Conservation (phyloP, 92 coral and sea anemone species). For the Phenganax stokvisi region DNA sequence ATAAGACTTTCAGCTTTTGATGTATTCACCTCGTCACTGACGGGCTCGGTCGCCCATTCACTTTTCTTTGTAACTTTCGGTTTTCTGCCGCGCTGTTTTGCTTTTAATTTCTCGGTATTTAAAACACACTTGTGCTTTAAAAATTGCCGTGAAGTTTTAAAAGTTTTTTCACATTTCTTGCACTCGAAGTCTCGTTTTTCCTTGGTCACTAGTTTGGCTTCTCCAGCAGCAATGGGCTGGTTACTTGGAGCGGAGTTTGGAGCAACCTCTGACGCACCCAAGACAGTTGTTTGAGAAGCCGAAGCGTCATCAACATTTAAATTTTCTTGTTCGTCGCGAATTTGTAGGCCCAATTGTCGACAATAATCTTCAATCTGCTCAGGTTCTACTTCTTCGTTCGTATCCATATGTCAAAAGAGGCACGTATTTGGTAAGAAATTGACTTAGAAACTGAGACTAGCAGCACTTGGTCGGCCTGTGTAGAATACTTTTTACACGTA, state of each 20-base stretch:
- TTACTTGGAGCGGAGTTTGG: background rate
- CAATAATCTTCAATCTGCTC: constrained; percentile 31
- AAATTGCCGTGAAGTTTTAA: constrained; percentile 28
- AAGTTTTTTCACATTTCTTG: constrained; percentile 22
- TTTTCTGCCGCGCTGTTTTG: constrained; percentile 4
- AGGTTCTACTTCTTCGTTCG: constrained; percentile 12
- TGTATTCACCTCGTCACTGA: constrained; percentile 7
- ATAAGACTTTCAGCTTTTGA: constrained; percentile 1
- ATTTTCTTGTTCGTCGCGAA: constrained; percentile 19
- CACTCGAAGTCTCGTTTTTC: constrained; percentile 3
- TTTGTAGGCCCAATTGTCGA: constrained; percentile 25
- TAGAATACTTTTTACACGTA: too few species aligned
- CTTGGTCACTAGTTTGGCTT: background rate
- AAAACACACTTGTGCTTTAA: constrained; percentile 27
- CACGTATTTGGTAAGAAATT: background rate
- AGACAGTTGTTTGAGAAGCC: constrained; percentile 16
- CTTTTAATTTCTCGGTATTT: background rate
- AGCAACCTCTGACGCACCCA: background rate
- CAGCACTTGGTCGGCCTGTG: constrained; percentile 18
- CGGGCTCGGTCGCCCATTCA: background rate
- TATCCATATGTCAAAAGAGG: background rate
- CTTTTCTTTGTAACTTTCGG: background rate
- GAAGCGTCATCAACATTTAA: background rate
- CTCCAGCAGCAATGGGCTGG: background rate
- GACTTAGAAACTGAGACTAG: background rate